Evolutionary conservation across 1,140 invertebrate genomes (phyloP).

Genomic region (Propsilocerus akamusi): DNA sequence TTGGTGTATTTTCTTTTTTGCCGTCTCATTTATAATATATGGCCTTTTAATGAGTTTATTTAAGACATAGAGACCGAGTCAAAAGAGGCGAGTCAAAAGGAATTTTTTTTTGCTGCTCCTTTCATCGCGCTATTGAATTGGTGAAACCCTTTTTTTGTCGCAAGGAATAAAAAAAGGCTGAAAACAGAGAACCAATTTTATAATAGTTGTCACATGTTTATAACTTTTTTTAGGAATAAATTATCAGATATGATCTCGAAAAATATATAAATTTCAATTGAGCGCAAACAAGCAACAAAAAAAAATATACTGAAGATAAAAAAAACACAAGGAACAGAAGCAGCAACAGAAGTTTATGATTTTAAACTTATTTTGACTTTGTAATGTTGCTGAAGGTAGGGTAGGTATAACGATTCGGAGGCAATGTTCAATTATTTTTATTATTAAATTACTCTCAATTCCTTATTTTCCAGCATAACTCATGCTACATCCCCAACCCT

Average conservation of each 20-base stretch:
- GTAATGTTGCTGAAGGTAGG: too few species aligned
- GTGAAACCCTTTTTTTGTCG: not conserved
- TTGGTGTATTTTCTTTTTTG: not conserved
- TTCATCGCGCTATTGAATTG: too few species aligned
- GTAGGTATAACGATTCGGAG: too few species aligned
- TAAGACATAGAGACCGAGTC: not conserved
- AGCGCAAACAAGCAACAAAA: too few species aligned
- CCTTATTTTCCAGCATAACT: too few species aligned
- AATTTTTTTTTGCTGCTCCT: not conserved
- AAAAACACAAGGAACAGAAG: not conserved
- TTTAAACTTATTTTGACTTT: too few species aligned
- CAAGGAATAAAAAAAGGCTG: not conserved
- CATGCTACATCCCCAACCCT: too few species aligned
- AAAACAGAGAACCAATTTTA: not conserved
- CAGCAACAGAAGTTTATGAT: not conserved
- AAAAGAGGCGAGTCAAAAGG: not conserved
- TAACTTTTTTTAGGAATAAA: constrained; percentile 1
- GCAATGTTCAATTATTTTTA: too few species aligned
- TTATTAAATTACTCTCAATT: too few species aligned
- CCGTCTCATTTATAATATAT: not conserved
- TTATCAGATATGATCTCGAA: constrained; percentile 3
- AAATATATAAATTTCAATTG: constrained; percentile 1
- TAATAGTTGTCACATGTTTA: constrained; percentile 3
- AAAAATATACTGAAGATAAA: too few species aligned
- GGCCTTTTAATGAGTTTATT: constrained; percentile 4